Evolutionary conservation across 2,797 vertebrate species (phyloP).

Genomic region (Anas capensis): DNA sequence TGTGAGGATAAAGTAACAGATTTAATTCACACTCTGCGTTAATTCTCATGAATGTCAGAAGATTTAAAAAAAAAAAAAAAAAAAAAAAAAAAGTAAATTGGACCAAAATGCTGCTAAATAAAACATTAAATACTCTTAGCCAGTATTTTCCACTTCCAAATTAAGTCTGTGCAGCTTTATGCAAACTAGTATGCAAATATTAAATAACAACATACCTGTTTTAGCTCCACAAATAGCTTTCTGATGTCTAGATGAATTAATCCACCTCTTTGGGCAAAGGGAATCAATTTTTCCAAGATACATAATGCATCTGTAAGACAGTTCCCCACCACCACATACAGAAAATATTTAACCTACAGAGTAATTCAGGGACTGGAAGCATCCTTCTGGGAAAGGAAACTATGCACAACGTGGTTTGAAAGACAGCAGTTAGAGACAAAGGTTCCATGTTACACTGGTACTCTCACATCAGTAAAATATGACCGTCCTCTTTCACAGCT

Average conservation of each 20-base stretch:
- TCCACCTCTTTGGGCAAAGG: not conserved
- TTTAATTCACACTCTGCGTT: not conserved
- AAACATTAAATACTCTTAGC: not conserved
- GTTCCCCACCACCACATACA: not conserved
- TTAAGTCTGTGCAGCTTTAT: not conserved
- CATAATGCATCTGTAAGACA: slow-evolving; percentile 51
- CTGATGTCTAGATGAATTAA: slow-evolving; percentile 23
- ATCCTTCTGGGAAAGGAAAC: not conserved
- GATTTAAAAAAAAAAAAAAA: not conserved
- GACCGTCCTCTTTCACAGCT: not conserved
- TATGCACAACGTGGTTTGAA: not conserved
- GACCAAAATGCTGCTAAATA: not conserved
- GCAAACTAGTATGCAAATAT: not conserved
- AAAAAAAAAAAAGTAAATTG: not conserved
- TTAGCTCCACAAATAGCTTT: slow-evolving; percentile 46
- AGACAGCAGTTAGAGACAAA: not conserved
- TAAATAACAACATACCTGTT: slow-evolving; percentile 51
- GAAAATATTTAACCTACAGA: not conserved
- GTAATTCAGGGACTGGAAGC: not conserved
- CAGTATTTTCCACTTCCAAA: not conserved
- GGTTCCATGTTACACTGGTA: not conserved
- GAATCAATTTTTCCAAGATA: slow-evolving; percentile 22
- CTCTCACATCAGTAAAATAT: not conserved
- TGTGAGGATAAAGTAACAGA: not conserved
- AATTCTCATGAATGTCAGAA: not conserved